A percentile compares a stretch with the other conserved stretches of the same genome.
Conservation (phyloP, 2,113 vertebrate genomes). For the Phocoena sinus region DNA sequence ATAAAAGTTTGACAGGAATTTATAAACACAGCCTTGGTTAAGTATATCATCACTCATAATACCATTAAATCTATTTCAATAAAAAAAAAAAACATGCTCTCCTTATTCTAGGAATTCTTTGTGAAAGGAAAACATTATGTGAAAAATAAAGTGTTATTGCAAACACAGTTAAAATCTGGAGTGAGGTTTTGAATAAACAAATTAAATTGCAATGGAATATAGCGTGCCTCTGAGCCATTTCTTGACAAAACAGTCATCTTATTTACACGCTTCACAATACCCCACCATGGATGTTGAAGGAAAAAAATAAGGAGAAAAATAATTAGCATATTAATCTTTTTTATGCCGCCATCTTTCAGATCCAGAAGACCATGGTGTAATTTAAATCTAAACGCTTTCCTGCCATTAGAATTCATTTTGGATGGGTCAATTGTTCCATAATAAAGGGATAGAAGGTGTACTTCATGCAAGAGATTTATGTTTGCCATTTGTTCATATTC, state of each 20-base stretch:
- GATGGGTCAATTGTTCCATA: conserved; percentile 99
- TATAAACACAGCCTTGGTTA: conserved; percentile 81
- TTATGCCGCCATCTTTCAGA: conserved; percentile 99
- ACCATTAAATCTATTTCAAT: conserved; percentile 87
- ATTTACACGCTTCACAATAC: conserved; percentile 99
- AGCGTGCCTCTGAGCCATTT: conserved; percentile 90
- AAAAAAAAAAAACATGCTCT: conserved; percentile 83
- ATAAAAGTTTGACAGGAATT: conserved; percentile 81
- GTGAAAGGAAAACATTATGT: conserved; percentile 89
- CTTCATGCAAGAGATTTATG: conserved; percentile 99
- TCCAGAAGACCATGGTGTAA: conserved; percentile 98
- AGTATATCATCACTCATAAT: conserved; percentile 83
- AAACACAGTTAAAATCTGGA: conserved; percentile 93
- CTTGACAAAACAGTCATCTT: conserved; percentile 99
- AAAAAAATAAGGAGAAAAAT: conserved; percentile 97
- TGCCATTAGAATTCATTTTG: conserved; percentile 99
- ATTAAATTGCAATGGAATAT: conserved; percentile 89
- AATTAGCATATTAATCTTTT: conserved; percentile 99
- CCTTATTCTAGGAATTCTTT: conserved; percentile 83
- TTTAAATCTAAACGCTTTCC: conserved; percentile 99
- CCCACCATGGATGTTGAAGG: conserved; percentile 94
- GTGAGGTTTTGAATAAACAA: conserved; percentile 90
- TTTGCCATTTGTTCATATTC: conserved; percentile 99
- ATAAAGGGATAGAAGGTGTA: conserved; percentile 99
- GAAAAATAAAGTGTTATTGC: conserved; percentile 94